A percentile compares a stretch with the other conserved stretches of the same genome.
Conservation (phyloP, 2,888 invertebrate genomes). For the Strigamia maritima region DNA sequence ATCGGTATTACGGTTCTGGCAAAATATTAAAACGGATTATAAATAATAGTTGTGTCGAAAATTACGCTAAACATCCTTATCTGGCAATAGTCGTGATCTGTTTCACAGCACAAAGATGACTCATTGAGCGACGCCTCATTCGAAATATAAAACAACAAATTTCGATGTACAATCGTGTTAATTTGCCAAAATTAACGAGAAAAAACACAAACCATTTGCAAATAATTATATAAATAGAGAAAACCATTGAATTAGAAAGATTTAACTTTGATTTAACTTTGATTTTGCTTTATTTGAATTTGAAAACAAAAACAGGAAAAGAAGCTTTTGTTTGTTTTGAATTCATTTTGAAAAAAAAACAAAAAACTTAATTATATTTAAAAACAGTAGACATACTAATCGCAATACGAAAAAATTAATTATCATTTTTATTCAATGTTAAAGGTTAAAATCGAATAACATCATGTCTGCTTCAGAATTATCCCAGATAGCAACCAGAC, state of each 20-base stretch:
- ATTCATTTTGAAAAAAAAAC: too few relatives aligned
- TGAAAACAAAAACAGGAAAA: too few relatives aligned
- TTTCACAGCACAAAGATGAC: constrained; percentile 26
- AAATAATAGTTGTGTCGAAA: not conserved
- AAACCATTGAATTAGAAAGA: too few relatives aligned
- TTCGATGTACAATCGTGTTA: not conserved
- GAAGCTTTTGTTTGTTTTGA: too few relatives aligned
- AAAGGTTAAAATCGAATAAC: constrained; percentile 8
- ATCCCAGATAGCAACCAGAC: constrained; percentile 5
- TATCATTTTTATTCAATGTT: constrained; percentile 1
- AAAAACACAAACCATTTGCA: not conserved
- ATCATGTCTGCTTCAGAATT: constrained; percentile 9
- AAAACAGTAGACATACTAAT: too few relatives aligned
- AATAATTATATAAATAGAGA: not conserved
- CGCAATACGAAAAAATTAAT: not conserved
- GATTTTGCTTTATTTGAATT: too few relatives aligned
- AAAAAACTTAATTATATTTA: not conserved
- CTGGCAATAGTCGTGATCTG: constrained; percentile 15
- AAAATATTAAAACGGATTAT: not conserved
- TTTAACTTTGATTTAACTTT: too few relatives aligned
- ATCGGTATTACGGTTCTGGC: not conserved
- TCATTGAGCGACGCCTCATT: constrained; percentile 21
- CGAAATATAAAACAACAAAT: not conserved
- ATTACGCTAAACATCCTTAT: constrained; percentile 1
- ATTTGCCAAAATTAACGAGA: not conserved